Percentiles rank a stretch among this genome's conserved stretches.
phyloP scores from a whole-genome alignment of 2,888 invertebrate species.

The Apodemia duryi region DNA sequence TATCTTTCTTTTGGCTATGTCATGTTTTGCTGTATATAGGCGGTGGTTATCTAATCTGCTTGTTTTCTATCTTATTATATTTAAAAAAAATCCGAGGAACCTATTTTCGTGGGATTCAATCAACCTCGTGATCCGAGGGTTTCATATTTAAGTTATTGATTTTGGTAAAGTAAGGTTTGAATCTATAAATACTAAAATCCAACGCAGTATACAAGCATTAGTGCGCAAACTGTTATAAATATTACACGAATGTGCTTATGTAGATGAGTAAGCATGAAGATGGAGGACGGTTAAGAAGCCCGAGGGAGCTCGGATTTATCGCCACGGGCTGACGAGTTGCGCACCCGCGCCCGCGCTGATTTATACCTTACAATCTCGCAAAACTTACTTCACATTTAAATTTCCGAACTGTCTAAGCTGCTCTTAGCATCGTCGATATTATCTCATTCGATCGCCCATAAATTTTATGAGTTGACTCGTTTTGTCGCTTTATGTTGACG shows the following conservation, averaged over 20 bases:
- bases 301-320: slow-evolving; percentile 75
- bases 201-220: not conserved
- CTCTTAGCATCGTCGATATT: slow-evolving; percentile 78
- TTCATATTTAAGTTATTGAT: no score
- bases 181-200: not conserved
- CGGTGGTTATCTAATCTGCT: no score
- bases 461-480: slow-evolving; percentile 77
- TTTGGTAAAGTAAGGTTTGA: no score
- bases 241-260: slow-evolving; percentile 32
- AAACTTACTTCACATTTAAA: slow-evolving; percentile 80
- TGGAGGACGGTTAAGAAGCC: slow-evolving; percentile 67
- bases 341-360: slow-evolving; percentile 60
- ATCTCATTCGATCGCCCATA: slow-evolving; percentile 79
- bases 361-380: slow-evolving; percentile 78
- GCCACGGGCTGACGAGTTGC: slow-evolving; percentile 57
- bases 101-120: no score
- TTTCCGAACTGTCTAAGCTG: slow-evolving; percentile 79
- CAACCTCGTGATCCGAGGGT: no score
- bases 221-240: slow-evolving; percentile 17
- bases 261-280: slow-evolving; percentile 50
- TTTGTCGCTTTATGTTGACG: slow-evolving; percentile 69
- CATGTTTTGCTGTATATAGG: no score
- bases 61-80: no score
- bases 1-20: no score
- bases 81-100: no score